Evolutionary conservation across 92 coral and sea anemone species (phyloP).

Genomic region (Zoanthus gigantus): DNA sequence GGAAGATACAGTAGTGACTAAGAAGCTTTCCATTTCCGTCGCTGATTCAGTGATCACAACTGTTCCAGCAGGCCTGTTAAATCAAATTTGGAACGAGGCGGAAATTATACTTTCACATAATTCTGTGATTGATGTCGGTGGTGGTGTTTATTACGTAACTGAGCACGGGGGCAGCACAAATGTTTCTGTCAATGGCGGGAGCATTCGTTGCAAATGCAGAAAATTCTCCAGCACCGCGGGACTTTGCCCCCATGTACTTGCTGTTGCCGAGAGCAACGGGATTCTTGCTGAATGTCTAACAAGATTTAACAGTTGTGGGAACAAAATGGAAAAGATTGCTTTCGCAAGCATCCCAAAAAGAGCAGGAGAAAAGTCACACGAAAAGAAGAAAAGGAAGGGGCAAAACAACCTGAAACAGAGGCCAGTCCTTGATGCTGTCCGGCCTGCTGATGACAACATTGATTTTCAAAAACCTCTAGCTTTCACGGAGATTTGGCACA

Average conservation of each 20-base stretch:
- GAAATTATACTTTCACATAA: constrained; percentile 36
- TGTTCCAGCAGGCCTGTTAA: constrained; percentile 44
- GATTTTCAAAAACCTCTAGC: constrained; percentile 56
- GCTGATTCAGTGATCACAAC: constrained; percentile 55
- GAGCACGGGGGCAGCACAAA: constrained; percentile 14
- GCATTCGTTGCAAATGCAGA: constrained; percentile 47
- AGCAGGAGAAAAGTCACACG: constrained; percentile 52
- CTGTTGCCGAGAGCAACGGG: constrained; percentile 57
- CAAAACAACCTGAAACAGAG: constrained; percentile 52
- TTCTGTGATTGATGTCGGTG: neutral
- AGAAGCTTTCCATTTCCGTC: constrained; percentile 53
- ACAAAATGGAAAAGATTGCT: constrained; percentile 43
- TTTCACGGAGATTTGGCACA: constrained; percentile 62
- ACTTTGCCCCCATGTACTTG: constrained; percentile 45
- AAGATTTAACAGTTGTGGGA: neutral
- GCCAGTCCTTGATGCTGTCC: constrained; percentile 29
- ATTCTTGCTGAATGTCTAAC: constrained; percentile 40
- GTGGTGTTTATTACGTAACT: constrained; percentile 31
- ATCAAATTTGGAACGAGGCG: constrained; percentile 39
- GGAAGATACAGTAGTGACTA: constrained; percentile 17
- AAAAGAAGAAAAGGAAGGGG: constrained; percentile 59
- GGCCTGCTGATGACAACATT: constrained; percentile 42
- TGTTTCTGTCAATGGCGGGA: constrained; percentile 11
- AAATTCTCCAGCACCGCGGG: constrained; percentile 51
- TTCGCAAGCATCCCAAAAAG: constrained; percentile 44